Evolutionary conservation across 2,113 vertebrate species (phyloP).

Genomic region (Ictidomys tridecemlineatus): DNA sequence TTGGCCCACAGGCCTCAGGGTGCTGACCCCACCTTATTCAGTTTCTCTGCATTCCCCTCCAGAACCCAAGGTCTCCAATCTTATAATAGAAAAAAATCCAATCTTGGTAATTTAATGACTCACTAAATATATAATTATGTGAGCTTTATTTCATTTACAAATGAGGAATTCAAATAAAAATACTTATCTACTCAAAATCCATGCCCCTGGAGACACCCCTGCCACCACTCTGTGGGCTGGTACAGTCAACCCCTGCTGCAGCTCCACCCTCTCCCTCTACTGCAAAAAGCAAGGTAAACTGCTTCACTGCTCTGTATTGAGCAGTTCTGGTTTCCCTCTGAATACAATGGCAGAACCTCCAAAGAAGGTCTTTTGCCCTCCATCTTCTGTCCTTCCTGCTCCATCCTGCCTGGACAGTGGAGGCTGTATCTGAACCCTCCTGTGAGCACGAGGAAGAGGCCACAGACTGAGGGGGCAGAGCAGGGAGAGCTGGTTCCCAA

Average conservation of each 20-base stretch:
- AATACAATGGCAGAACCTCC: background rate
- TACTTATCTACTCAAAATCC: background rate
- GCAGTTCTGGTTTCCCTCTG: background rate
- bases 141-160: background rate
- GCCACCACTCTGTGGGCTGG: background rate
- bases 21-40: background rate
- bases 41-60: background rate
- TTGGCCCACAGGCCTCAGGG: rapidly evolving
- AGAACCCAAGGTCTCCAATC: background rate
- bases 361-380: background rate
- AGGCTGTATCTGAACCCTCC: too few relatives aligned
- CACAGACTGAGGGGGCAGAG: background rate
- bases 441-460: background rate
- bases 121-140: background rate
- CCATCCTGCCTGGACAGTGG: background rate
- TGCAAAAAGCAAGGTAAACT: background rate
- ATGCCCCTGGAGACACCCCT: background rate
- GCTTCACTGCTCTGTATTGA: too few relatives aligned
- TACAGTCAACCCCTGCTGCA: too few relatives aligned
- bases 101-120: background rate
- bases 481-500: background rate
- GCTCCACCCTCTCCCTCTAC: background rate
- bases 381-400: rapidly evolving
- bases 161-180: background rate
- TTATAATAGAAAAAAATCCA: background rate